Evolutionary conservation across 1,140 invertebrate genomes (phyloP).

Genomic region (Colletes latitarsis): DNA sequence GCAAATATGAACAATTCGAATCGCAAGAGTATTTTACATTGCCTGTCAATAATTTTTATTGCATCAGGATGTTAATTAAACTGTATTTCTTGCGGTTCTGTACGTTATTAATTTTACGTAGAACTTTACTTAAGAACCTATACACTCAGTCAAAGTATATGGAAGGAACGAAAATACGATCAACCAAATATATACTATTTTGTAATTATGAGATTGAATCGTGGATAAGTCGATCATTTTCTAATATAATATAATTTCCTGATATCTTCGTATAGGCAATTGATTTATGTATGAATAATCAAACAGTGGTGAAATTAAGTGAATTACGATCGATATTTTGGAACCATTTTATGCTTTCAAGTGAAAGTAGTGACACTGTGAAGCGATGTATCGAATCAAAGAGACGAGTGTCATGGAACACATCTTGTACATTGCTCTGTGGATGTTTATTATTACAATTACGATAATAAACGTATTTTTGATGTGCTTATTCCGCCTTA

Average conservation of each 20-base stretch:
- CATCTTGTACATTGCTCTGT: constrained; percentile 65
- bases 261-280: not conserved
- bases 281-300: not conserved
- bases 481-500: constrained; percentile 70
- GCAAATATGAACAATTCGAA: constrained; percentile 6
- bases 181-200: constrained; percentile 27
- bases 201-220: constrained; percentile 10
- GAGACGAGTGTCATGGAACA: constrained; percentile 61
- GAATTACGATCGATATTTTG: constrained; percentile 60
- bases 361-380: constrained; percentile 58
- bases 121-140: not conserved
- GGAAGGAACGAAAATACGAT: constrained; percentile 48
- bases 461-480: constrained; percentile 77
- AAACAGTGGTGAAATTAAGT: constrained; percentile 29
- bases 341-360: constrained; percentile 69
- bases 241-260: constrained; percentile 2
- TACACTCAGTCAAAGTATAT: constrained; percentile 21
- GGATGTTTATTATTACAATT: constrained; percentile 65
- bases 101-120: constrained; percentile 1
- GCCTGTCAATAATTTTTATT: constrained; percentile 5
- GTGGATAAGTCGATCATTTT: not conserved
- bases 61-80: not conserved
- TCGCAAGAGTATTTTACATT: constrained; percentile 10
- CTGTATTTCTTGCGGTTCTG: constrained; percentile 19
- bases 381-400: constrained; percentile 65